These are phyloP conservation scores for Radopholus similis DNA, from an alignment of 1,140 invertebrate genomes.

Conservation along the genomic window DNA sequence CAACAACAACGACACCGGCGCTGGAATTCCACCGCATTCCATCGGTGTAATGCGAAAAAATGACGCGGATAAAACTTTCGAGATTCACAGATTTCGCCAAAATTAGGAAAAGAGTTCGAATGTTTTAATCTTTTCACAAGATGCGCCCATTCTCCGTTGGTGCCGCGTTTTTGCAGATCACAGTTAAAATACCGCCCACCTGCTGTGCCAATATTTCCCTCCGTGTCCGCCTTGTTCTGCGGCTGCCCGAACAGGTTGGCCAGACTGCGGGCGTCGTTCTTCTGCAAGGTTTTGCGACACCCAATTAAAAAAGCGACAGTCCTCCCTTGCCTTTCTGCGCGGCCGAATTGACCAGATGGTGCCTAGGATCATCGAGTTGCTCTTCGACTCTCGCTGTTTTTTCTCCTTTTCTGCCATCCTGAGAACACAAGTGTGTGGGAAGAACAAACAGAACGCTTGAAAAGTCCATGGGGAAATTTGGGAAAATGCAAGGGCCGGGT, in stretches of 20 bases:
- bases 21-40: too few relatives aligned
- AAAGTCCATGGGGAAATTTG: not conserved
- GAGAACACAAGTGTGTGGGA: not conserved
- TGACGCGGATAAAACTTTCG: not conserved
- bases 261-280: conserved; percentile 4
- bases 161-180: too few relatives aligned
- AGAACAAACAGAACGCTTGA: not conserved
- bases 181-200: not conserved
- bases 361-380: conserved; percentile 18
- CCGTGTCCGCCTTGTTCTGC: not conserved
- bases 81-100: not conserved
- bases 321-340: conserved; percentile 8
- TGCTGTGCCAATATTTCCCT: not conserved
- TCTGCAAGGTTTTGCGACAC: not conserved
- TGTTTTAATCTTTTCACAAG: too few relatives aligned
- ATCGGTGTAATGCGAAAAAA: too few relatives aligned
- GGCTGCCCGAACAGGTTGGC: conserved; percentile 7
- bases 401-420: conserved; percentile 12
- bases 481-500: not conserved
- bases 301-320: not conserved
- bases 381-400: conserved; percentile 21
- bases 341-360: conserved; percentile 22
- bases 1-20: too few relatives aligned
- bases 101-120: not conserved
- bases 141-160: too few relatives aligned